Evolutionary conservation across 1,140 invertebrate genomes (phyloP).

Genomic region (Parapsyche elsis): DNA sequence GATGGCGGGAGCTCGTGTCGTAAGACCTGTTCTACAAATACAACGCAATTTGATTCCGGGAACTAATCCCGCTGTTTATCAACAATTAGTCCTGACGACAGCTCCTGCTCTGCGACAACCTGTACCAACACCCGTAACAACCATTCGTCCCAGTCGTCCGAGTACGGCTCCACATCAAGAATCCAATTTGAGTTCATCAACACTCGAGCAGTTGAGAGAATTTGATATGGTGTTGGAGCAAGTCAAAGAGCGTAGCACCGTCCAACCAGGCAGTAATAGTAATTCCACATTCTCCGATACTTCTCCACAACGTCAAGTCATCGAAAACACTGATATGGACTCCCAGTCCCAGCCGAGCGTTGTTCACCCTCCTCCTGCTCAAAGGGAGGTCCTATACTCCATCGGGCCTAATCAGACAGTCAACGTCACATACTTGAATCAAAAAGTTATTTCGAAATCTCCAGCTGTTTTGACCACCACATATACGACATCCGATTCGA

Average conservation of each 20-base stretch:
- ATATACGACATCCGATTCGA: constrained; percentile 62
- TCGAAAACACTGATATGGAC: constrained; percentile 33
- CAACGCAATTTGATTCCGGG: constrained; percentile 69
- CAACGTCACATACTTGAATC: constrained; percentile 65
- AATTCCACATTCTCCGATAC: constrained; percentile 53
- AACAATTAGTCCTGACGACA: constrained; percentile 64
- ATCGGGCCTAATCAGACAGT: constrained; percentile 63
- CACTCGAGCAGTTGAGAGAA: constrained; percentile 80
- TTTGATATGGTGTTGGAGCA: constrained; percentile 86
- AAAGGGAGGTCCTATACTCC: constrained; percentile 64
- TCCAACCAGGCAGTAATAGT: constrained; percentile 62
- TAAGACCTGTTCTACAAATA: constrained; percentile 70
- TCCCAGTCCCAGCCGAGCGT: constrained; percentile 49
- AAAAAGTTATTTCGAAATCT: constrained; percentile 57
- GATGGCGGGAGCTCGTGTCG: constrained; percentile 66
- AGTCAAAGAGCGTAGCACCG: constrained; percentile 79
- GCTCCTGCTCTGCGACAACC: constrained; percentile 64
- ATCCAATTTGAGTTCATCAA: constrained; percentile 69
- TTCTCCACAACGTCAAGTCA: constrained; percentile 47
- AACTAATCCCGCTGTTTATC: constrained; percentile 65
- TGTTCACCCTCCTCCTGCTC: constrained; percentile 56
- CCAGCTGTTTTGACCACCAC: constrained; percentile 58
- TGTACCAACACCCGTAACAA: constrained; percentile 64
- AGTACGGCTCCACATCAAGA: constrained; percentile 61
- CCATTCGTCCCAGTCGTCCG: constrained; percentile 57